A percentile compares a stretch with the other conserved stretches of the same genome.
Evolutionary conservation across 2,797 vertebrate genomes (phyloP).

Genomic region (Choloepus didactylus): DNA sequence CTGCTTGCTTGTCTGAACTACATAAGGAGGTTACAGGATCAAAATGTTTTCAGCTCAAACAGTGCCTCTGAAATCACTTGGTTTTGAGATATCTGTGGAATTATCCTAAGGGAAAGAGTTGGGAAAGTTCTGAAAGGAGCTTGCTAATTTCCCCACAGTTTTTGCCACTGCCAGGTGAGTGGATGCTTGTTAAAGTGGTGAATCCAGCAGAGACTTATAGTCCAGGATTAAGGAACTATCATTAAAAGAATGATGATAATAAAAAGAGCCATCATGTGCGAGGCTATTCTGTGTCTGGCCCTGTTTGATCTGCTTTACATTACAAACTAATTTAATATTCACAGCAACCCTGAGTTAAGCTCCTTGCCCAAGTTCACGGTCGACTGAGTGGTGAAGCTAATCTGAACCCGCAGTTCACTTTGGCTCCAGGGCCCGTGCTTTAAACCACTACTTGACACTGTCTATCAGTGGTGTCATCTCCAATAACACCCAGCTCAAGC

Average conservation of each 20-base stretch:
- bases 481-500: background rate
- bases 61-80: background rate
- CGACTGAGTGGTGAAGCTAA: background rate
- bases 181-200: background rate
- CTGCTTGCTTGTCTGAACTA: background rate
- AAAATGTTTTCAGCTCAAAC: background rate
- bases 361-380: background rate
- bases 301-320: background rate
- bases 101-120: background rate
- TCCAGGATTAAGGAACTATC: background rate
- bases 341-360: background rate
- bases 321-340: background rate
- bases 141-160: background rate
- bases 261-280: background rate
- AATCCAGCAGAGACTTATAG: background rate
- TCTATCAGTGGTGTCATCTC: background rate
- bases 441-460: accelerated
- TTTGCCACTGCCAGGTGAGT: background rate
- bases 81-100: background rate
- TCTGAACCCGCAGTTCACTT: background rate
- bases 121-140: background rate
- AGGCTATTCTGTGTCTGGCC: background rate
- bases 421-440: background rate
- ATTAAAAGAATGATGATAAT: background rate
- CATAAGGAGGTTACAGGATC: background rate